These are phyloP conservation scores for Cygnus buccinator DNA, from an alignment of 2,113 vertebrate species.

Conservation along the genomic window DNA sequence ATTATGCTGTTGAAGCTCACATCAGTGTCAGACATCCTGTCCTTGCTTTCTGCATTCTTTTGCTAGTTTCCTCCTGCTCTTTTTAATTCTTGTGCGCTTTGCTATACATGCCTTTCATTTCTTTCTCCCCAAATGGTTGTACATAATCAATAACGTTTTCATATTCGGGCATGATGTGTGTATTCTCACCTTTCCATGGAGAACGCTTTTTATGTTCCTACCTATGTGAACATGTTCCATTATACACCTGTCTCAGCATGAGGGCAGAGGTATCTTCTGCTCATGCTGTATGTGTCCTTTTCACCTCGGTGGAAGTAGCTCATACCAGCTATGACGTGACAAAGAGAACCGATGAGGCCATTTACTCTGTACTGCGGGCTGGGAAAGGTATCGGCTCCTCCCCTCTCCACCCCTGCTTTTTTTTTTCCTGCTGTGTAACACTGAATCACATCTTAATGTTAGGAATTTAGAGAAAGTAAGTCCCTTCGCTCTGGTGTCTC, in stretches of 20 bases:
- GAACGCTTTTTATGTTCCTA: background rate
- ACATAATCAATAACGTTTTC: background rate
- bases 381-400: background rate
- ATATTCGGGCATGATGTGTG: background rate
- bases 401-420: background rate
- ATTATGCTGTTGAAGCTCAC: background rate
- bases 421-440: background rate
- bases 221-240: rapidly evolving
- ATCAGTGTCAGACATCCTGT: background rate
- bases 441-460: background rate
- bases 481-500: background rate
- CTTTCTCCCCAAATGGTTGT: background rate
- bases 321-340: background rate
- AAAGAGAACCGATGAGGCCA: background rate
- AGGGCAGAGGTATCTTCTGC: background rate
- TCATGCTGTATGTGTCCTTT: rapidly evolving
- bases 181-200: background rate
- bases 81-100: background rate
- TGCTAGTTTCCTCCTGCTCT: background rate
- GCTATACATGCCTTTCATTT: background rate
- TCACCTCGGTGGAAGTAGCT: background rate
- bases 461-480: background rate
- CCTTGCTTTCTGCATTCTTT: background rate
- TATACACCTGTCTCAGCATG: background rate
- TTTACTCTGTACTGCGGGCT: background rate